Evolutionary conservation across 1,140 invertebrate genomes (phyloP), one percentile per base, ranked within the genome.

Genomic region (Drosophila burlai): DNA sequence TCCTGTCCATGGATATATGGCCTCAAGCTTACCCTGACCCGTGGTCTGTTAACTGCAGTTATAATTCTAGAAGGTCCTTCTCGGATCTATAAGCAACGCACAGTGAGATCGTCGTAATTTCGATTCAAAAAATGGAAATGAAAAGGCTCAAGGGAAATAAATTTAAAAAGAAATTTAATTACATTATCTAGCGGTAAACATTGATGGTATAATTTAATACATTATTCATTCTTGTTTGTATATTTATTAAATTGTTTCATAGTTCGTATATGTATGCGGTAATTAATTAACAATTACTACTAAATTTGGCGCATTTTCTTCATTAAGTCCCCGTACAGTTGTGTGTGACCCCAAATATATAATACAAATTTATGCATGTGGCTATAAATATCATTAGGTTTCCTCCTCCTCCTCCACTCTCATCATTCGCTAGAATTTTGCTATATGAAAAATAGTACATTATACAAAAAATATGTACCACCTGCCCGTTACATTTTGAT

Each of bases 401-500:
- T 63, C 40, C 46, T 69, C 52, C 64, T 52, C 40, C 36, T 55
- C 31, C 31, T 11, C 10, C 31, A 5, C 26, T 29, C 31, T 36
- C 21, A 61, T 13, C 67, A 66, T 68, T 74, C 29, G 46, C 71
- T 74, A 74, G 31, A 76, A 77, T 81, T 68, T 73, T 47, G 71
- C 67, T 80, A 52, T 86, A 87, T 87, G 82, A 89, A 83, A 87
- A 86, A 87, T 89, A 77, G 65, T 76, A 76, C 73, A 90, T 79
- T 69, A 90, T 89, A 89, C 84, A 89, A 89, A 89, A 89, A 90
- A 91, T 91, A 91, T 81, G 75, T 74, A 80, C 60, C 50, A 80
- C 60, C 50, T 62, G 71, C 62, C 58, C 62, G 29, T 60, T 74
- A 77, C 69, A 74, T 46, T 81, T 61, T 58, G 67, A 67, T 80